These are phyloP conservation scores for Capromys pilorides DNA, from an alignment of 2,797 vertebrate genomes.

Conservation along the genomic window DNA sequence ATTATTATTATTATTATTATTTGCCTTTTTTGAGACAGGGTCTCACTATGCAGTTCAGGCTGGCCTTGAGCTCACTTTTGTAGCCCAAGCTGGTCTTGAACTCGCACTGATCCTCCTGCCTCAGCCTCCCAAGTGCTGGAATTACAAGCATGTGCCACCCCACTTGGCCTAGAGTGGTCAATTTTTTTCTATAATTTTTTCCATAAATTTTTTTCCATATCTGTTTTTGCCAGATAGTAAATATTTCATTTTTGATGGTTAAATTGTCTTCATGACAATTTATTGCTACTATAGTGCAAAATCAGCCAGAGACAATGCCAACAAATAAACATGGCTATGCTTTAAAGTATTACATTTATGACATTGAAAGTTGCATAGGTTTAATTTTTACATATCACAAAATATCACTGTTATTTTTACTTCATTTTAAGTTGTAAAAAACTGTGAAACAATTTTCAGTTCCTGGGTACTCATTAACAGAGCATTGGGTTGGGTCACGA, in stretches of 20 bases:
- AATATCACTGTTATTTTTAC: conserved; percentile 17
- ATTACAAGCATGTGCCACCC: no score
- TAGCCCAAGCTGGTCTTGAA: no score
- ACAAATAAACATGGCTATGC: neutral
- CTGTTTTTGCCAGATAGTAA: neutral
- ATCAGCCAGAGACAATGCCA: neutral
- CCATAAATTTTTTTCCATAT: no score
- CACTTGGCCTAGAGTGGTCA: neutral
- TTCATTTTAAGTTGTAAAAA: conserved; percentile 5
- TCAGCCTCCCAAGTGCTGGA: no score
- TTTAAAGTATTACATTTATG: neutral
- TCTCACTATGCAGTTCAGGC: no score
- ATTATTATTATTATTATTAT: no score
- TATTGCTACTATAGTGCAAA: neutral
- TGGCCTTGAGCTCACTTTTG: no score
- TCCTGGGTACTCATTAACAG: neutral
- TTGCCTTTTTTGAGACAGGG: no score
- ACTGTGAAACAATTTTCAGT: neutral
- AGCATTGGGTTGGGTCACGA: neutral
- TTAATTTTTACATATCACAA: neutral
- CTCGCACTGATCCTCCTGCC: no score
- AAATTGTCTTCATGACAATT: neutral
- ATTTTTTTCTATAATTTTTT: neutral
- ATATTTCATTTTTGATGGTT: neutral
- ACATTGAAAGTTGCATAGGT: neutral